These are phyloP conservation scores for Oligia strigilis DNA, from an alignment of 2,888 invertebrate species.

Conservation along the genomic window DNA sequence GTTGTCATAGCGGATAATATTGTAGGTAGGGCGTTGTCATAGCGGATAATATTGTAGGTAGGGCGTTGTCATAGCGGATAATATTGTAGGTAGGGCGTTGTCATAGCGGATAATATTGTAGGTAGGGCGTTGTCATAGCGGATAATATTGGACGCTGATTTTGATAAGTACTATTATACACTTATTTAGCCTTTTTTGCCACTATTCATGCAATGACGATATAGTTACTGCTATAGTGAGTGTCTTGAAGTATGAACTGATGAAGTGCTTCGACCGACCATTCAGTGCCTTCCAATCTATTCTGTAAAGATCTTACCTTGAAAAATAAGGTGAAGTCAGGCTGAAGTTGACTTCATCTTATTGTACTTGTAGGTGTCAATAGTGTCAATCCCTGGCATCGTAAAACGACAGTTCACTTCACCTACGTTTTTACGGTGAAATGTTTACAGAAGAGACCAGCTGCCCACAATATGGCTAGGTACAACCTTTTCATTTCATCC, in stretches of 20 bases:
- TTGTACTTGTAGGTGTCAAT: background rate
- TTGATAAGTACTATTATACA: background rate
- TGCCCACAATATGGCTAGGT: background rate
- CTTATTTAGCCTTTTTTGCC: background rate
- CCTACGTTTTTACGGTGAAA: background rate
- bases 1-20: no score
- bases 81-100: background rate
- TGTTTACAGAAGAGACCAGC: background rate
- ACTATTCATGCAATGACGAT: background rate
- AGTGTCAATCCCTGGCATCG: background rate
- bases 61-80: background rate
- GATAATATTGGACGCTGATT: background rate
- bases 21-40: background rate
- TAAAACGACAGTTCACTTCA: background rate
- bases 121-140: background rate
- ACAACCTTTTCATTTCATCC: background rate
- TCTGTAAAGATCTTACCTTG: background rate
- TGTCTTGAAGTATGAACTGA: background rate
- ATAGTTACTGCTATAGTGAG: no score
- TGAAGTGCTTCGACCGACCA: background rate
- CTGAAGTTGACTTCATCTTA: background rate
- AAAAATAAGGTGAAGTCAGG: background rate
- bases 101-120: no score
- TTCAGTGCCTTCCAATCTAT: background rate
- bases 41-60: no score